Percentiles rank a stretch among this genome's conserved stretches.
Conservation (phyloP, 2,797 vertebrate genomes). For the Lycodopsis pacificus region DNA sequence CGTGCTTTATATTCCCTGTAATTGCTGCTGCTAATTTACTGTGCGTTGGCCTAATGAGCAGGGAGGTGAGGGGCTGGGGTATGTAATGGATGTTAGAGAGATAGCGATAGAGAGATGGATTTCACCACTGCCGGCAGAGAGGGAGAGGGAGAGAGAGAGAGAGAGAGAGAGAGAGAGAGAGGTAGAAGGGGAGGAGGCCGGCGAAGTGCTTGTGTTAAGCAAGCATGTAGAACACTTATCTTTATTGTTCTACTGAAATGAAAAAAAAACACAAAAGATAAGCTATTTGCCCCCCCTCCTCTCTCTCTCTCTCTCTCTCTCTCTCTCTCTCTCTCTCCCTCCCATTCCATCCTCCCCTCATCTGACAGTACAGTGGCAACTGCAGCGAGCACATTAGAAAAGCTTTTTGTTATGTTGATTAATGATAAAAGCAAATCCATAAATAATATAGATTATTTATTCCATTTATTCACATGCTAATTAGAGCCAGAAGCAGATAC, state of each 20-base stretch:
- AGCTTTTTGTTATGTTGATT: constrained; percentile 79
- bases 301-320: constrained; percentile 13
- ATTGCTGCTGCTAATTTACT: constrained; percentile 87
- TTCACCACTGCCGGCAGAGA: constrained; percentile 73
- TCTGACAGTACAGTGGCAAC: constrained; percentile 69
- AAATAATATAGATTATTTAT: constrained; percentile 81
- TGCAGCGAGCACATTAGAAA: constrained; percentile 67
- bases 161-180: constrained; percentile 72
- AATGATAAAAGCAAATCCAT: constrained; percentile 84
- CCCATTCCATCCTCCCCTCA: constrained; percentile 50
- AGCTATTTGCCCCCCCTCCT: constrained; percentile 58
- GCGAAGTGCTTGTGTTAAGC: constrained; percentile 82
- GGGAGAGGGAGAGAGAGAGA: constrained; percentile 76
- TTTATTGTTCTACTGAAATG: constrained; percentile 84
- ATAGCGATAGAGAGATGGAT: constrained; percentile 82
- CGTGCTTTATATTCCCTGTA: constrained; percentile 82
- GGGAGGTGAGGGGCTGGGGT: constrained; percentile 83
- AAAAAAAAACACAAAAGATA: constrained; percentile 69
- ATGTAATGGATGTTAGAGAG: constrained; percentile 88
- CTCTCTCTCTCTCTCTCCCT: constrained; percentile 14
- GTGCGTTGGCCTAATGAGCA: constrained; percentile 85
- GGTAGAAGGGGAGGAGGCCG: constrained; percentile 69
- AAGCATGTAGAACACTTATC: constrained; percentile 84
- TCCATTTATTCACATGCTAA: constrained; percentile 80
- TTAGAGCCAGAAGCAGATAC: constrained; percentile 68